A percentile compares a stretch with the other conserved stretches of the same genome.
These are phyloP conservation scores for Muschampia plurimacula DNA, from an alignment of 2,888 invertebrate species.

Conservation along the genomic window DNA sequence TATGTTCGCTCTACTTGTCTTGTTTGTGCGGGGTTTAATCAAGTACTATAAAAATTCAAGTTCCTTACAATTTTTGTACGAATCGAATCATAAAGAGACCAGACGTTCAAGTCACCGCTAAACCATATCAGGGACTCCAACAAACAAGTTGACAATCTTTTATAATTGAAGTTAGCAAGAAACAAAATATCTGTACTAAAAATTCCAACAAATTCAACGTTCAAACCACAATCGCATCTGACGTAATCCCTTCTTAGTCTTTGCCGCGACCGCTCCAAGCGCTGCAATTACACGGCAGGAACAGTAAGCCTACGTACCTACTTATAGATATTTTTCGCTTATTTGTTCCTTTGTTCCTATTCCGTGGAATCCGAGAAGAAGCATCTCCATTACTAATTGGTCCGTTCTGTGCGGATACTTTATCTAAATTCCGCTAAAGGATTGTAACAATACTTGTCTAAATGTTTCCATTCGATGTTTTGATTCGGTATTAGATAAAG, in stretches of 20 bases:
- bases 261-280: constrained; percentile 61
- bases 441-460: constrained; percentile 46
- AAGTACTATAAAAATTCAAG: too few relatives aligned
- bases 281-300: constrained; percentile 74
- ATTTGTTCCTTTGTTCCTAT: constrained; percentile 65
- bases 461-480: constrained; percentile 23
- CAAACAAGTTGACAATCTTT: too few relatives aligned
- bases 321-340: constrained; percentile 72
- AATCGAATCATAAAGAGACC: too few relatives aligned
- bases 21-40: too few relatives aligned
- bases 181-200: neutral
- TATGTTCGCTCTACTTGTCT: too few relatives aligned
- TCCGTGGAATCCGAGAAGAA: constrained; percentile 67
- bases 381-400: constrained; percentile 77
- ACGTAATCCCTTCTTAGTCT: constrained; percentile 46
- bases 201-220: neutral
- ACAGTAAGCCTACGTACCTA: constrained; percentile 68
- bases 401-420: constrained; percentile 59
- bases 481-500: constrained; percentile 24
- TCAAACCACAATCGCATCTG: constrained; percentile 11
- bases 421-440: constrained; percentile 56
- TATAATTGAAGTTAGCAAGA: too few relatives aligned
- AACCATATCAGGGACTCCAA: too few relatives aligned
- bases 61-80: too few relatives aligned
- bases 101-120: too few relatives aligned